Evolutionary conservation across 2,888 invertebrate species (phyloP).

Genomic region (Clunio marinus): DNA sequence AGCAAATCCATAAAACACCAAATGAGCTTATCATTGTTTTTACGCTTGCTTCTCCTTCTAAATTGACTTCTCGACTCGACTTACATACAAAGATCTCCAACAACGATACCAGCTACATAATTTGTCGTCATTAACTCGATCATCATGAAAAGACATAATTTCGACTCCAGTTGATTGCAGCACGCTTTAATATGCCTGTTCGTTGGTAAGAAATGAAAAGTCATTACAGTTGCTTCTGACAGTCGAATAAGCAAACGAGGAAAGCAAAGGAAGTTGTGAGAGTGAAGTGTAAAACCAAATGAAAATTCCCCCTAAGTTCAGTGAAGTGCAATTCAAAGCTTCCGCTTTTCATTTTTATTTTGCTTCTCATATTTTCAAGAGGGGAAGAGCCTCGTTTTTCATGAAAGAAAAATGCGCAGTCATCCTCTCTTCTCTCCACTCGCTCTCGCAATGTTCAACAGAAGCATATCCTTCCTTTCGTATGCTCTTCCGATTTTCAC

Average conservation of each 20-base stretch:
- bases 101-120: conserved; percentile 1
- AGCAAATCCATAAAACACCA: too few relatives aligned
- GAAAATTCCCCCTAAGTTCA: too few relatives aligned
- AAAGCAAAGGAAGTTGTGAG: background rate
- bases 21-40: background rate
- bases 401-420: conserved; percentile 6
- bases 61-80: background rate
- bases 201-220: background rate
- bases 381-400: background rate
- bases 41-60: background rate
- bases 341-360: too few relatives aligned
- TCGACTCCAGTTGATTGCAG: too few relatives aligned
- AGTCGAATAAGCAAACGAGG: background rate
- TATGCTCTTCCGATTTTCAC: background rate
- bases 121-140: conserved; percentile 19
- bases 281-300: background rate
- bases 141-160: background rate
- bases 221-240: background rate
- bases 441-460: background rate
- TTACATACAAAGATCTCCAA: background rate
- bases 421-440: background rate
- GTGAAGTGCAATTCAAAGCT: background rate
- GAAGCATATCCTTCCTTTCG: conserved; percentile 5
- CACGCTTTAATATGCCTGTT: too few relatives aligned
- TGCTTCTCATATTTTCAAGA: background rate